These are phyloP conservation scores for Saccostrea glomerata DNA, from an alignment of 1,140 invertebrate genomes.

Conservation along the genomic window DNA sequence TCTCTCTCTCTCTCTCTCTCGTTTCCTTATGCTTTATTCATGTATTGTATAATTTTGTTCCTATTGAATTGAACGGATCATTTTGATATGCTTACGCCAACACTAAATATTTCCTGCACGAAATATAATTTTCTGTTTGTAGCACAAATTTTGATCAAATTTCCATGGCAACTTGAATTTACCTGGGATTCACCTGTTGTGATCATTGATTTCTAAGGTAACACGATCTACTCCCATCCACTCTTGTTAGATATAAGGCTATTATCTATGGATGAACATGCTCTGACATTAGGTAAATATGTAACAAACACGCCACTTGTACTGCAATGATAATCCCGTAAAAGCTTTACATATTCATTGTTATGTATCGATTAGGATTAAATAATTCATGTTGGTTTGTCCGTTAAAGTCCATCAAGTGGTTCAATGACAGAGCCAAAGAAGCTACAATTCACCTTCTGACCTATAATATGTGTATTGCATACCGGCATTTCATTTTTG, in stretches of 20 bases:
- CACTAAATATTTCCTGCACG: too few relatives aligned
- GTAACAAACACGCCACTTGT: background rate
- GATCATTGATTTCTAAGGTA: background rate
- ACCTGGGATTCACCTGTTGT: background rate
- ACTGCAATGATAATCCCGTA: background rate
- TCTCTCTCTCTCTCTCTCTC: background rate
- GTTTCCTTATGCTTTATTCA: background rate
- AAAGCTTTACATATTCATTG: background rate
- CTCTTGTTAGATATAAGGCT: background rate
- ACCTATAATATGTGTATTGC: background rate
- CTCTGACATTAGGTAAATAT: background rate
- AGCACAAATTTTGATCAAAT: background rate
- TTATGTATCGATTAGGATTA: conserved; percentile 10
- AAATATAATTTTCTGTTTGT: background rate
- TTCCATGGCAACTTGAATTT: background rate
- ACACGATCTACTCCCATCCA: background rate
- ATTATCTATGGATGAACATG: background rate
- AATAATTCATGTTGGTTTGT: conserved; percentile 17
- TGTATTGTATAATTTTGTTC: background rate
- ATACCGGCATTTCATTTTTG: background rate
- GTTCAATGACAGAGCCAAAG: background rate
- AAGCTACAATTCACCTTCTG: background rate
- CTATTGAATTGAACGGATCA: background rate
- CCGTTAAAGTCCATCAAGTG: background rate
- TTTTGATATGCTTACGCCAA: background rate